These are phyloP conservation scores for Pheosia gnoma DNA, from an alignment of 2,888 invertebrate genomes.

Conservation along the genomic window DNA sequence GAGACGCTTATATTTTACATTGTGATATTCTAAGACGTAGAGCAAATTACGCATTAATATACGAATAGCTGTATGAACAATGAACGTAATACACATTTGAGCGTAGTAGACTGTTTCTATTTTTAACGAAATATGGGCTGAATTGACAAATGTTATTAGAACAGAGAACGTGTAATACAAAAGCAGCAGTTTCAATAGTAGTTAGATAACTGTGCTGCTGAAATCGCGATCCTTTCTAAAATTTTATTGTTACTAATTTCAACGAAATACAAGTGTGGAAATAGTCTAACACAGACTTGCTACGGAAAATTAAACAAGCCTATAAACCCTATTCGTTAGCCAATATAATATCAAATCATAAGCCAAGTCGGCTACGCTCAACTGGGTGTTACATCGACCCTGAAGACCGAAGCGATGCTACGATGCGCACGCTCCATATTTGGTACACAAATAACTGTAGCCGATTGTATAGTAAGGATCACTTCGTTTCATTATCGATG, in stretches of 20 bases:
- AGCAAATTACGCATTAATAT: slow-evolving; percentile 24
- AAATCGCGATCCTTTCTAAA: not conserved
- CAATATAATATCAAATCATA: slow-evolving; percentile 10
- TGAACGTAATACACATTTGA: slow-evolving; percentile 4
- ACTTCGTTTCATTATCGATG: slow-evolving; percentile 35
- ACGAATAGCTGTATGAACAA: slow-evolving; percentile 20
- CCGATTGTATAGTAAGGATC: slow-evolving; percentile 50
- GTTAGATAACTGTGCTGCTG: not conserved
- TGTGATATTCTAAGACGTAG: slow-evolving; percentile 23
- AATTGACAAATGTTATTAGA: too few relatives aligned
- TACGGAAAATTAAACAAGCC: not conserved
- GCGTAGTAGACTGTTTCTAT: not conserved
- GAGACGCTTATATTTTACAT: slow-evolving; percentile 16
- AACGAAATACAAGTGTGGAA: too few relatives aligned
- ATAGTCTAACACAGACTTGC: not conserved
- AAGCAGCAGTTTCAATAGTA: too few relatives aligned
- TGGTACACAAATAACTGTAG: slow-evolving; percentile 52
- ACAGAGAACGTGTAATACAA: too few relatives aligned
- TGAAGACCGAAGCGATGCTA: slow-evolving; percentile 45
- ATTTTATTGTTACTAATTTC: not conserved
- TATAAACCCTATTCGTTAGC: slow-evolving; percentile 1
- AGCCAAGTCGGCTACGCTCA: slow-evolving; percentile 42
- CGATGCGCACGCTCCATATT: slow-evolving; percentile 59
- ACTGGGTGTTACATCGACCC: slow-evolving; percentile 60
- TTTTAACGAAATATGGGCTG: too few relatives aligned